Percentiles rank a stretch among this genome's conserved stretches.
phyloP scores from a whole-genome alignment of 1,140 invertebrate species.

The Ceratosolen solmsi region DNA sequence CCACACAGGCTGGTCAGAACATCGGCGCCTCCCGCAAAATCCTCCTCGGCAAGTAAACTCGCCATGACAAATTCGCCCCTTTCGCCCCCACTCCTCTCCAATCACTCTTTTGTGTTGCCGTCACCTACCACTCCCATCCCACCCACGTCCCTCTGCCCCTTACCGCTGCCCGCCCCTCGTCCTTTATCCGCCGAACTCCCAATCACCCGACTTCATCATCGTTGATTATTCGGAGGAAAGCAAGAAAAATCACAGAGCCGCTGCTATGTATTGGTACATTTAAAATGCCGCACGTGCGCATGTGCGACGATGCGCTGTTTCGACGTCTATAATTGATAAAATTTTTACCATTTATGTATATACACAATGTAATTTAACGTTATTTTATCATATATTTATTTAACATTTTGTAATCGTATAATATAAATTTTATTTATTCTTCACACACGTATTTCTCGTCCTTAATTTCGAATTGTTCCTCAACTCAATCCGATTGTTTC shows the following conservation, averaged over 20 bases:
- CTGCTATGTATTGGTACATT: not conserved
- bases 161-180: no score
- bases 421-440: constrained; percentile 54
- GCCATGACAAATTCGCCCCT: not conserved
- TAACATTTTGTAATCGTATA: constrained; percentile 64
- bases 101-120: no score
- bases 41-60: constrained; percentile 83
- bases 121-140: no score
- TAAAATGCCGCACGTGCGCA: not conserved
- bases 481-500: not conserved
- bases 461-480: constrained; percentile 35
- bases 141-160: no score
- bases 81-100: no score
- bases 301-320: not conserved
- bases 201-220: constrained; percentile 21
- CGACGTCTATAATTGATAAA: not conserved
- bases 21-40: constrained; percentile 91
- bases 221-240: not conserved
- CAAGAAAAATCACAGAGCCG: not conserved
- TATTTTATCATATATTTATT: constrained; percentile 58
- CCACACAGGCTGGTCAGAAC: constrained; percentile 90
- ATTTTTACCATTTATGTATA: constrained; percentile 60
- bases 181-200: no score
- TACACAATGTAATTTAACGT: constrained; percentile 46
- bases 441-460: not conserved